Base-by-base conservation (phyloP, 2,797 vertebrate genomes). In the Myotis findleyi region DNA sequence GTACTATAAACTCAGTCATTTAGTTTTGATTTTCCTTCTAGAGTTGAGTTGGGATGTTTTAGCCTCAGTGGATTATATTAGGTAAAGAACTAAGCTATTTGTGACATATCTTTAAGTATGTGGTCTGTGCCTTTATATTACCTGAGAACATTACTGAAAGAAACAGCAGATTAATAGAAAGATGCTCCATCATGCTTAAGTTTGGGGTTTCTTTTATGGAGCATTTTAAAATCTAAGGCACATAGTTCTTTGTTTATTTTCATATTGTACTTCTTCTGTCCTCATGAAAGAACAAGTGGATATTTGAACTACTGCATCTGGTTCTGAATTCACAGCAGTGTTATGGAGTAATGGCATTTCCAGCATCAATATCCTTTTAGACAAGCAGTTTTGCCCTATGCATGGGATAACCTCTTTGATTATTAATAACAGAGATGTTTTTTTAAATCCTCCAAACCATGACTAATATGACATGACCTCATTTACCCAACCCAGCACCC, bases 11-110 rank as follows among this genome's bases (percentile, higher is more conserved):
- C 93, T 27, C 1, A 6, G 25, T 85, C 80, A 33, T 87, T 95
- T 88, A 44, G 33, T 88, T 30, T 95, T 95, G n/a, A 27, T 96
- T 97, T 96, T 20, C 55, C 30, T 88, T 72, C 33, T 73, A 49
- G 81, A 97, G 90, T 59, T 94, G 0, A 69, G 72, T 90, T 80
- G 7, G 36, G 84, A 20, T 16, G 20, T 68, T 68, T 87, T 81
- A 80, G 62, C 57, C 12, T 49, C 51, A 64, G 57, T 85, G 57
- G 53, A 47, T 89, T 83, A 36, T 72, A n/a, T 53, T 59, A 36
- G 64, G 21, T 87, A 88, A 88, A 76, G 23, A 71, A 71, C 49
- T 2, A 11, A 36, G 12, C 77, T 91, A 83, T 86, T 9, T 72
- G 47, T 87, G 53, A 30, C 30, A 10, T 6, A 38, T 49, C 38